These are phyloP conservation scores for Zaprionus obscuricornis DNA, from an alignment of 2,888 invertebrate genomes.

Conservation along the genomic window DNA sequence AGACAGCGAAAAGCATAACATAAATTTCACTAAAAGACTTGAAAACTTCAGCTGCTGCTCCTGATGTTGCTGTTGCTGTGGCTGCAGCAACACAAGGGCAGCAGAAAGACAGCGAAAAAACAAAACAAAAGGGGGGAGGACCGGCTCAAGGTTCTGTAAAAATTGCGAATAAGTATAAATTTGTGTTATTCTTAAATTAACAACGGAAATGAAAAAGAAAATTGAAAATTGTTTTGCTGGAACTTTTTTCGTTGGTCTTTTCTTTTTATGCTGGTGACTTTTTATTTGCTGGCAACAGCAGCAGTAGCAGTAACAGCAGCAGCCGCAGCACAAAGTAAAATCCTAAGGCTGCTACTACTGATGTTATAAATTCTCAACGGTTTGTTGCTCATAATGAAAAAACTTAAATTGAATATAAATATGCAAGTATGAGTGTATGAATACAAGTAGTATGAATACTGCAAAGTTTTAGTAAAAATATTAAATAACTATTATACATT, in stretches of 20 bases:
- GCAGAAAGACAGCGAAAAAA: too few relatives aligned
- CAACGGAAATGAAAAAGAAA: slow-evolving; percentile 73
- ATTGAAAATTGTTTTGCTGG: slow-evolving; percentile 64
- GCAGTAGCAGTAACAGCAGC: too few relatives aligned
- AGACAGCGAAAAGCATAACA: background rate
- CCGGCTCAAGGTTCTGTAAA: too few relatives aligned
- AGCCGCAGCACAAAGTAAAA: too few relatives aligned
- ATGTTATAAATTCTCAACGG: slow-evolving; percentile 40
- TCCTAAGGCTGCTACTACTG: slow-evolving; percentile 43
- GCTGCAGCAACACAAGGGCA: too few relatives aligned
- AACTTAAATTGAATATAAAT: slow-evolving; percentile 74
- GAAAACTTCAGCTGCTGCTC: too few relatives aligned
- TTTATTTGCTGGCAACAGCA: too few relatives aligned
- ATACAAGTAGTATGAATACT: slow-evolving; percentile 9
- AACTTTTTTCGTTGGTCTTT: too few relatives aligned
- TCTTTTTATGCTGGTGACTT: slow-evolving; percentile 4
- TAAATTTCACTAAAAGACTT: slow-evolving; percentile 9
- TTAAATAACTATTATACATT: slow-evolving; percentile 10
- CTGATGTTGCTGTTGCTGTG: slow-evolving; percentile 18
- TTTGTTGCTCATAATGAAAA: slow-evolving; percentile 57
- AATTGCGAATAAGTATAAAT: slow-evolving; percentile 62
- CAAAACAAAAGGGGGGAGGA: too few relatives aligned
- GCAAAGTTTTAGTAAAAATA: slow-evolving; percentile 12
- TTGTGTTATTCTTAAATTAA: slow-evolving; percentile 79
- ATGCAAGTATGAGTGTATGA: too few relatives aligned